Base-by-base conservation (phyloP, 2,113 vertebrate species). In the Ceyx melanurus region DNA sequence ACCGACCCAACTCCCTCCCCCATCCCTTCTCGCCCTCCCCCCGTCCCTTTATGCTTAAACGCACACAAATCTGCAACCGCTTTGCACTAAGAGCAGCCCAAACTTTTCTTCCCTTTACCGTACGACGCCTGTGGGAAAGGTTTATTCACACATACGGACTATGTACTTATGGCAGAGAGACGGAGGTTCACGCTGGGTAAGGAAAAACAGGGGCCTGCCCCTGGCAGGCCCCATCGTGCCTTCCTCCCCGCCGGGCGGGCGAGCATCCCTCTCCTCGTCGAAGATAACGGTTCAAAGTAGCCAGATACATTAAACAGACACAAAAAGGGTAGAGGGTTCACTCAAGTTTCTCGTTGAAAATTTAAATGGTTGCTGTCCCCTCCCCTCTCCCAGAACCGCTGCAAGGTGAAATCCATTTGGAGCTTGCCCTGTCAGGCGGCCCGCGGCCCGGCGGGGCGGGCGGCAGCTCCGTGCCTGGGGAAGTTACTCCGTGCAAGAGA, bases 1-100 rank as follows among this genome's bases (percentile, higher is more conserved):
- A 88, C 93, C 88, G 93, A 92, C 90, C 89, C 95, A 77, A 92
- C 83, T 93, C 97, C 96, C 97, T 94, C 97, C 96, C 97, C 93
- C 91, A 88, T 2, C 48, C 48, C 82, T 83, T 64, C 71, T 89
- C 84, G 9, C 89, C 82, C 91, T 88, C 73, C 80, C 35, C 87
- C 88, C 58, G 85, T 91, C 92, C 95, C 96, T 97, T 97, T 97
- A 96, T 97, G 97, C 93, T 95, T 88, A 97, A 94, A 96, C 96
- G 97, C 95, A 95, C 86, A 93, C 96, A 97, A 85, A 95, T 95
- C 88, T 86, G 73, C n/a, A 22, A 90, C 81, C 67, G 93, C 91
- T 93, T 85, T 50, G 96, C 81, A 9, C 74, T 83, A 29, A 85
- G 83, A 71, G 66, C 50, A 92, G 56, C 70, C 65, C 67, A 58